These are phyloP conservation scores for Siphlonurus alternatus DNA, from an alignment of 2,888 invertebrate genomes.

Conservation along the genomic window DNA sequence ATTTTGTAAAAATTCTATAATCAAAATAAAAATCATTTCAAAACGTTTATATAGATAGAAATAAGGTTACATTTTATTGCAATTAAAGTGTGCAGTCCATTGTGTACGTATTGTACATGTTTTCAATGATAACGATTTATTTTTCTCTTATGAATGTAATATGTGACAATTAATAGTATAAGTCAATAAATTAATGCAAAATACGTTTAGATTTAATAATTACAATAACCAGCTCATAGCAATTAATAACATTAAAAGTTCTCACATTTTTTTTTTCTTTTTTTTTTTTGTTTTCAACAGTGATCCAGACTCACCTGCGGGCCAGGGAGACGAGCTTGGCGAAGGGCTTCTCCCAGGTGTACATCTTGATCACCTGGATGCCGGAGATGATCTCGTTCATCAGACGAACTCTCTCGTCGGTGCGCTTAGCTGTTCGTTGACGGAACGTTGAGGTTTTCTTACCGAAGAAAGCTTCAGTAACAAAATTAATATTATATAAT, in stretches of 20 bases:
- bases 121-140: too few species aligned
- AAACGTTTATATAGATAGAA: too few species aligned
- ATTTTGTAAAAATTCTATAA: too few species aligned
- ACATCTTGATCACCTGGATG: conserved; percentile 84
- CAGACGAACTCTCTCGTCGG: conserved; percentile 76
- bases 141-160: not conserved
- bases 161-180: not conserved
- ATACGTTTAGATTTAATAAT: too few species aligned
- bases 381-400: conserved; percentile 92
- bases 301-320: conserved; percentile 47
- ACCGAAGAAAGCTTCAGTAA: conserved; percentile 45
- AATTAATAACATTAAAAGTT: not conserved
- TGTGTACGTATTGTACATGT: too few species aligned
- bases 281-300: too few species aligned
- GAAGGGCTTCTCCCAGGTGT: conserved; percentile 70
- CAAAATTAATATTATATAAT: not conserved
- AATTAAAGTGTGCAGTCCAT: too few species aligned
- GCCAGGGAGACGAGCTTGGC: conserved; percentile 45
- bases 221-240: too few species aligned
- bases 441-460: conserved; percentile 49
- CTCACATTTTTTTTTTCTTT: too few species aligned
- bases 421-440: conserved; percentile 61
- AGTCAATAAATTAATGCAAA: too few species aligned
- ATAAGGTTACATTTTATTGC: too few species aligned
- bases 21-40: too few species aligned